These are phyloP conservation scores for Amphipoea lucens DNA, from an alignment of 2,888 invertebrate genomes.

Conservation along the genomic window DNA sequence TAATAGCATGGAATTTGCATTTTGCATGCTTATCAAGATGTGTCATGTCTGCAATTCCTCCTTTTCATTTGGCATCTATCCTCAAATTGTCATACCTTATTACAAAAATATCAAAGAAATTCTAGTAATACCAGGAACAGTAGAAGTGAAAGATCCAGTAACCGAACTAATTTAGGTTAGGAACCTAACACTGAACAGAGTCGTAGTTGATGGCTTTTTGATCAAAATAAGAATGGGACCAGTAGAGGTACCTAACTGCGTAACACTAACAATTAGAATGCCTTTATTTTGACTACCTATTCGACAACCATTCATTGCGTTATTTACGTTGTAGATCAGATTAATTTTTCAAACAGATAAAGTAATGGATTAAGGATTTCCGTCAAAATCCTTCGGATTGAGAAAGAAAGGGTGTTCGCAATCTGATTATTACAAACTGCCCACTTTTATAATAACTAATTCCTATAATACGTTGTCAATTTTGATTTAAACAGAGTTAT, in stretches of 20 bases:
- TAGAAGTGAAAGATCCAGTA: slow-evolving; percentile 2
- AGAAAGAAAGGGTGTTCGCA: neutral
- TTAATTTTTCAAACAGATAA: neutral
- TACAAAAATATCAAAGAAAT: neutral
- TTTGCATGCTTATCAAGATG: slow-evolving; percentile 36
- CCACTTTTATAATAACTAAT: neutral
- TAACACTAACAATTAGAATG: neutral
- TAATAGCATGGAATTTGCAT: slow-evolving; percentile 25
- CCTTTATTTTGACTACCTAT: neutral
- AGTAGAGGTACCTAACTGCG: too few species aligned
- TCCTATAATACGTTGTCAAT: neutral
- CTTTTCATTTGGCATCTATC: slow-evolving; percentile 3
- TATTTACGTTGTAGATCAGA: neutral
- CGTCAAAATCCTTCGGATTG: neutral
- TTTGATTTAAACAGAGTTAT: neutral
- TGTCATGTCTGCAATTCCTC: neutral
- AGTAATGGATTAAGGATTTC: neutral
- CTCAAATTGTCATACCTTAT: neutral
- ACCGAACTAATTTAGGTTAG: neutral
- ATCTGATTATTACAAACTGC: neutral
- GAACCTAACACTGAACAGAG: neutral
- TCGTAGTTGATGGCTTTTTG: neutral
- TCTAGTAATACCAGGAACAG: neutral
- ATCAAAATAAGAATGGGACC: neutral
- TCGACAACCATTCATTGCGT: neutral